phyloP scores from a whole-genome alignment of 2,797 vertebrate genomes.

The Myripristis murdjan region DNA sequence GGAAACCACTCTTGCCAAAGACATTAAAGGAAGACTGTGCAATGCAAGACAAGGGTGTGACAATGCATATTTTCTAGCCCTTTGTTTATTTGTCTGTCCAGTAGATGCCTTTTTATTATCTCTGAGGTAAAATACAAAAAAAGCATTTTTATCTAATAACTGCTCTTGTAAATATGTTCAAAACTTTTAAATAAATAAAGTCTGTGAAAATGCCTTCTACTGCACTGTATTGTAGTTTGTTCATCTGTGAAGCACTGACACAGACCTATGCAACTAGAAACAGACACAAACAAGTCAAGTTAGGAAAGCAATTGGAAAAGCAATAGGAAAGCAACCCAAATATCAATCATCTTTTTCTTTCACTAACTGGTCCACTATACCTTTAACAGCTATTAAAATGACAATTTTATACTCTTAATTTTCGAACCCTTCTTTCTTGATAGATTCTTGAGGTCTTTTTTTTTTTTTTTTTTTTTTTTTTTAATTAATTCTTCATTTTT shows the following conservation, averaged over 20 bases:
- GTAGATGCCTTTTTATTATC: constrained; percentile 61
- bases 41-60: constrained; percentile 80
- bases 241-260: background rate
- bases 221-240: background rate
- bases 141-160: constrained; percentile 57
- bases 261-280: too few species aligned
- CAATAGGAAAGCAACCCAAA: too few species aligned
- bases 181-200: constrained; percentile 68
- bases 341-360: too few species aligned
- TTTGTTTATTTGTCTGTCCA: constrained; percentile 53
- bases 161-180: constrained; percentile 71
- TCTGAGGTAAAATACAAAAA: constrained; percentile 32
- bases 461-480: too few species aligned
- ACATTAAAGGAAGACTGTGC: constrained; percentile 63
- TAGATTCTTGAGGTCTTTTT: too few species aligned
- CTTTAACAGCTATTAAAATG: too few species aligned
- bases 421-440: too few species aligned
- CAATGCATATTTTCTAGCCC: constrained; percentile 75
- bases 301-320: too few species aligned
- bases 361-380: too few species aligned
- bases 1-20: constrained; percentile 91
- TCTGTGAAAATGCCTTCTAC: constrained; percentile 17
- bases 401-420: too few species aligned
- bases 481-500: too few species aligned
- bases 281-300: too few species aligned